phyloP scores from a whole-genome alignment of 2,113 vertebrate genomes.

The Galbula dea region DNA sequence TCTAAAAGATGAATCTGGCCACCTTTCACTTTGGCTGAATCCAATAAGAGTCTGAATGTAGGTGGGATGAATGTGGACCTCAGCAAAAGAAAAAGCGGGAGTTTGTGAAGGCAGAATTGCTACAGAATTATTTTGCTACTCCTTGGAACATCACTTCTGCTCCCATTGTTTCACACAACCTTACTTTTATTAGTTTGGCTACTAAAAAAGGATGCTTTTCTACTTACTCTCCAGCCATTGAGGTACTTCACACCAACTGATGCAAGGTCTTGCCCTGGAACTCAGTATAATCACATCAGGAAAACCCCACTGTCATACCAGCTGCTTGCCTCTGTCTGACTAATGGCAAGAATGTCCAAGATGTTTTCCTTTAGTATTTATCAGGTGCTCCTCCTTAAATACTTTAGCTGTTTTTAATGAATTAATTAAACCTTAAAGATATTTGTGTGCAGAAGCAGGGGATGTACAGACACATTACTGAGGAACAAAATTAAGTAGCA shows the following conservation, averaged over 20 bases:
- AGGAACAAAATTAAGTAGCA: not conserved
- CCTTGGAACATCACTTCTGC: not conserved
- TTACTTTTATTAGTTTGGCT: not conserved
- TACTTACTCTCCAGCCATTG: not conserved
- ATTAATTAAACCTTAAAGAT: not conserved
- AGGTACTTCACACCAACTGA: not conserved
- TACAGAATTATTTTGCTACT: not conserved
- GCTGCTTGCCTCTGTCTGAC: not conserved
- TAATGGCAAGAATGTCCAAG: not conserved
- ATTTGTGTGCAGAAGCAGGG: not conserved
- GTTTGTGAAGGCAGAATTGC: not conserved
- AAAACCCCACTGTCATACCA: not conserved
- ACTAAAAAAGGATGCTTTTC: not conserved
- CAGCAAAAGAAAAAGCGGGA: not conserved
- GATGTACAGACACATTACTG: not conserved
- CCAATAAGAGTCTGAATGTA: not conserved
- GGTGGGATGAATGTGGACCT: not conserved
- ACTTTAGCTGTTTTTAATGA: conserved; percentile 12
- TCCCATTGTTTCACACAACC: not conserved
- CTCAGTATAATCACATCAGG: not conserved
- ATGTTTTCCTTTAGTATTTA: not conserved
- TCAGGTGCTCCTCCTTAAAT: not conserved
- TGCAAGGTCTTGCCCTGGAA: not conserved
- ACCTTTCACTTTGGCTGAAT: not conserved
- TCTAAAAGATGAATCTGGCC: not conserved